A percentile compares a stretch with the other conserved stretches of the same genome.
phyloP scores from a whole-genome alignment of 2,113 vertebrate genomes.

The Archilochus colubris region DNA sequence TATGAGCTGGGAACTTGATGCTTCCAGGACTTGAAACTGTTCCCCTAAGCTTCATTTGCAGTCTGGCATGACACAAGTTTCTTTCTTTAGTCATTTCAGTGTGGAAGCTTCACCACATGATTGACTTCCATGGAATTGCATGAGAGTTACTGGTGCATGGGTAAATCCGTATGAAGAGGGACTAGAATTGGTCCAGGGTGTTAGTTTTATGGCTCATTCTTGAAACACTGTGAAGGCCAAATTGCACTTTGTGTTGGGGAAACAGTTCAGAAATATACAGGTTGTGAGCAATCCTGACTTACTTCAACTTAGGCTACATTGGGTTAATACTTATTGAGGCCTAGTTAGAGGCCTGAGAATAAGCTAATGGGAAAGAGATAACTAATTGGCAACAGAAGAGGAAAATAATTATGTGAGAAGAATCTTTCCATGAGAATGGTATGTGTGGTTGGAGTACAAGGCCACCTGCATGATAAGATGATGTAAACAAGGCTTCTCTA shows the following conservation, averaged over 20 bases:
- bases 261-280: no score
- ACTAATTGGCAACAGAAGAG: no score
- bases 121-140: background rate
- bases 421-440: no score
- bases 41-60: conserved; percentile 25
- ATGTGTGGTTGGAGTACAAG: no score
- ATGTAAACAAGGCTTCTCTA: no score
- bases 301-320: no score
- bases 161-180: conserved; percentile 12
- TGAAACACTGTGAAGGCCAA: conserved; percentile 39
- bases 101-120: background rate
- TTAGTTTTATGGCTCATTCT: conserved; percentile 35
- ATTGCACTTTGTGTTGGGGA: conserved; percentile 2
- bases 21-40: background rate
- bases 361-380: no score
- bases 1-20: background rate
- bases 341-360: no score
- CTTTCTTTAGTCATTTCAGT: conserved; percentile 24
- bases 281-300: no score
- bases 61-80: conserved; percentile 29
- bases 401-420: no score
- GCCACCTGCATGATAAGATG: no score
- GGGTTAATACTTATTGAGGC: no score
- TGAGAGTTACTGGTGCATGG: background rate
- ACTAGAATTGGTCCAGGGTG: conserved; percentile 1